Percentiles rank a stretch among this genome's conserved stretches.
phyloP scores from a whole-genome alignment of 2,888 invertebrate genomes.

The Zaprionus bogoriensis region DNA sequence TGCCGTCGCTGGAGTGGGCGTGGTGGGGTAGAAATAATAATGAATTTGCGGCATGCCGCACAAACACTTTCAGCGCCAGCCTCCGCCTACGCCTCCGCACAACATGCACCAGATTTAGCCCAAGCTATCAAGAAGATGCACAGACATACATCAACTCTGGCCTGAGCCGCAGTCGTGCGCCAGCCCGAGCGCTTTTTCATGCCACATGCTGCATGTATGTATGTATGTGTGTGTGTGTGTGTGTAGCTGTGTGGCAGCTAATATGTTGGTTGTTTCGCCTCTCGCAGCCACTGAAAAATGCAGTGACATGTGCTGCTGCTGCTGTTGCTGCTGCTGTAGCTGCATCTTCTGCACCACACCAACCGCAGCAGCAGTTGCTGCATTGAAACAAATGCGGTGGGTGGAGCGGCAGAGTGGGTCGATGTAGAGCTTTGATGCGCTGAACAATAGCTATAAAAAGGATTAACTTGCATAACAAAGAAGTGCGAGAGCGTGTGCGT shows the following conservation, averaged over 20 bases:
- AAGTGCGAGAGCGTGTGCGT: constrained; percentile 27
- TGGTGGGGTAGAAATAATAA: constrained; percentile 65
- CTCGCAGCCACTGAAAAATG: constrained; percentile 71
- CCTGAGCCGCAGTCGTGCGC: neutral
- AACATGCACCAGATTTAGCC: constrained; percentile 70
- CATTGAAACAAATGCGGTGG: constrained; percentile 66
- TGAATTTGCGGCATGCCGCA: constrained; percentile 76
- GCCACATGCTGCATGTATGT: constrained; percentile 3
- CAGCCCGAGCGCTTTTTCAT: constrained; percentile 1
- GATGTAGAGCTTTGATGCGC: constrained; percentile 65
- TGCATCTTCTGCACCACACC: neutral
- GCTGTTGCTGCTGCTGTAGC: constrained; percentile 18
- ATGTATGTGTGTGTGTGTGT: constrained; percentile 12
- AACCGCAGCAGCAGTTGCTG: constrained; percentile 15
- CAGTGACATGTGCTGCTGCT: constrained; percentile 75
- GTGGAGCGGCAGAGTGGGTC: constrained; percentile 19
- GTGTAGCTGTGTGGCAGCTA: constrained; percentile 62
- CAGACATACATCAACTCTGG: constrained; percentile 56
- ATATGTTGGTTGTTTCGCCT: constrained; percentile 73
- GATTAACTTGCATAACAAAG: constrained; percentile 78
- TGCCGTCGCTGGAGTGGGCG: constrained; percentile 32
- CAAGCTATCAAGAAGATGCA: constrained; percentile 67
- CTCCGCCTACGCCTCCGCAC: constrained; percentile 41
- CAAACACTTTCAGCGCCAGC: constrained; percentile 59
- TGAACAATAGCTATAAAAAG: constrained; percentile 76